Evolutionary conservation across 2,888 invertebrate species (phyloP).

Genomic region (Eremobia ochroleuca): DNA sequence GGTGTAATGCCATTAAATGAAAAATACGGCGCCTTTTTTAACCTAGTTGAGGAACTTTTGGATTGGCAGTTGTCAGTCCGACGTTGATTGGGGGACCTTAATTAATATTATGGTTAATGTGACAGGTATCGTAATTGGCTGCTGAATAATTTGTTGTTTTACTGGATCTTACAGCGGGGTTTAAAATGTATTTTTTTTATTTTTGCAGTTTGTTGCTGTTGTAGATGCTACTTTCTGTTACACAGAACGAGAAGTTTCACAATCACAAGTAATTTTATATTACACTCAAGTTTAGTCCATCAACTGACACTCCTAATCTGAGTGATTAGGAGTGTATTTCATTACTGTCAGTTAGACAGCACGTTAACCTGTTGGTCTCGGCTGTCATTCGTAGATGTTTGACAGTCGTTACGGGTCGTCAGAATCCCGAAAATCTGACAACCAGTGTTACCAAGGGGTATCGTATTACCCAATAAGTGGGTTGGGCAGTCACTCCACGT

Average conservation of each 20-base stretch:
- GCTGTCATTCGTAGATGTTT: no score
- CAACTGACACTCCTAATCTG: no score
- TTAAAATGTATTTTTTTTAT: not conserved
- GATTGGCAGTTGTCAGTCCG: conserved; percentile 58
- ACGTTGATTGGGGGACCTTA: conserved; percentile 49
- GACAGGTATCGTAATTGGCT: conserved; percentile 40
- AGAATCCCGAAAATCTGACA: no score
- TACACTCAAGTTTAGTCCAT: not conserved
- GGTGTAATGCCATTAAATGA: conserved; percentile 64
- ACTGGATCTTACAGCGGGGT: not conserved
- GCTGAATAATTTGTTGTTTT: not conserved
- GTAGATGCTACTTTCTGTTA: not conserved
- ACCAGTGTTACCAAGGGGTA: no score
- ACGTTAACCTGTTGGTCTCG: no score
- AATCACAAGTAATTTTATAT: not conserved
- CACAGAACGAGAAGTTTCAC: not conserved
- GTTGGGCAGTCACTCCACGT: no score
- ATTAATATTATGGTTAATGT: conserved; percentile 50
- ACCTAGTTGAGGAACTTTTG: conserved; percentile 32
- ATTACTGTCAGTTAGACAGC: no score
- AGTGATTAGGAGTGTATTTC: no score
- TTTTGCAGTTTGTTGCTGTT: not conserved
- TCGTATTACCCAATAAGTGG: no score
- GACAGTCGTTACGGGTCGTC: no score
- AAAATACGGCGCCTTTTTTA: conserved; percentile 50